Percentiles rank a stretch among this genome's conserved stretches.
phyloP scores from a whole-genome alignment of 2,888 invertebrate genomes.

The Cistogaster globosa region DNA sequence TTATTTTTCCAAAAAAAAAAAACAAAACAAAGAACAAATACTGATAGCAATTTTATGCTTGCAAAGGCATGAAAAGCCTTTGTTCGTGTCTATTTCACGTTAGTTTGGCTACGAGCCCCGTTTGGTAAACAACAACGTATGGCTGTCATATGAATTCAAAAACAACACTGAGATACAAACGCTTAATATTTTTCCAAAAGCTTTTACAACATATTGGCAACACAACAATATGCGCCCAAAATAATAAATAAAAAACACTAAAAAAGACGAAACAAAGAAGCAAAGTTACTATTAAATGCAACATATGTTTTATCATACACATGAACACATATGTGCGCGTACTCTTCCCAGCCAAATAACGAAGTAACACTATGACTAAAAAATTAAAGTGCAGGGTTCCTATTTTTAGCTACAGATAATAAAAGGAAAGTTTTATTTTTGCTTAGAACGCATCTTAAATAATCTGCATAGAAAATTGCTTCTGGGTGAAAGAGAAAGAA shows the following conservation, averaged over 20 bases:
- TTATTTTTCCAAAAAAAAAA: conserved; percentile 22
- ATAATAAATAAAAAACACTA: conserved; percentile 2
- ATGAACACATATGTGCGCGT: not conserved
- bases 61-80: conserved; percentile 74
- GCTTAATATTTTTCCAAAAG: conserved; percentile 6
- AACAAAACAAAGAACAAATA: conserved; percentile 45
- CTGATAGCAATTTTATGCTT: conserved; percentile 73
- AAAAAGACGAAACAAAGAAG: conserved; percentile 35
- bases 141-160: conserved; percentile 39
- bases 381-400: not conserved
- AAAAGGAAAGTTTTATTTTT: not conserved
- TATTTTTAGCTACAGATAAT: not conserved
- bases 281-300: conserved; percentile 50
- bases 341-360: not conserved
- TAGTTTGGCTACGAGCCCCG: conserved; percentile 73
- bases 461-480: too few species aligned
- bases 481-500: too few species aligned
- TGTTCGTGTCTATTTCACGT: conserved; percentile 75
- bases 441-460: not conserved
- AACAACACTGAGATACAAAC: conserved; percentile 28
- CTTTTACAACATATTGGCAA: conserved; percentile 34
- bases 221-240: conserved; percentile 45
- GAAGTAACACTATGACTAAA: not conserved
- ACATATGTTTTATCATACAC: conserved; percentile 60
- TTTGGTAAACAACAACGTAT: conserved; percentile 52